Evolutionary conservation across 2,113 vertebrate species (phyloP), one percentile per base, ranked within the genome.

Genomic region (Recurvirostra avosetta): DNA sequence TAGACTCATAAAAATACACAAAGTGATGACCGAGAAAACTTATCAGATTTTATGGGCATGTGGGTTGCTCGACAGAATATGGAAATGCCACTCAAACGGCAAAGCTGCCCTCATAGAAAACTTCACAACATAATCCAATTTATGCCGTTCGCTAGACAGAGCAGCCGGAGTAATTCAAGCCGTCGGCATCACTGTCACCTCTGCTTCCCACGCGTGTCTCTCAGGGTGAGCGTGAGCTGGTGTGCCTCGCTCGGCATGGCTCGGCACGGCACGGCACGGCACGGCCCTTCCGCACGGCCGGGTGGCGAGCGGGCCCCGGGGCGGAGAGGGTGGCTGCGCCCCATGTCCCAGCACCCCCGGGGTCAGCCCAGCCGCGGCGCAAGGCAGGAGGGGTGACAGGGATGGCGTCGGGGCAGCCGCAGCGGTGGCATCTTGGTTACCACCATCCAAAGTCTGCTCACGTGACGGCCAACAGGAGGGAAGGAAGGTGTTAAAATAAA

Each of bases 1-100:
- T 97, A 95, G 95, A 97, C 95, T 95, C 96, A 95, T 97, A 97
- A 97, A 97, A 97, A 97, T 89, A 97, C 92, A 92, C 91, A 78
- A 75, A 97, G 95, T 87, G 97, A 95, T 94, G 95, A 85, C 94
- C 92, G 36, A 89, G 96, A 95, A 97, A 97, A 94, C 83, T 85
- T 86, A 94, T 91, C 95, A 92, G 95, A 91, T 94, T 97, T 97
- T 97, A 95, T 92, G 92, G 95, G 91, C 79, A 2, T 63, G 95
- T 41, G 88, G 70, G 50, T 47, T 77, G 90, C 95, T 93, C 12
- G 30, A 61, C 79, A 72, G 92, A 93, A 96, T 92, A 95, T 92
- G 96, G 97, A 95, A 96, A 94, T 94, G 94, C 95, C 95, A 94
- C 92, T 97, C 92, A 90, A 73, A 88, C 5, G 2, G 96, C 96